Percentiles rank a stretch among this genome's conserved stretches.
Evolutionary conservation across 2,797 vertebrate species (phyloP).

Genomic region (Spheniscus humboldti): DNA sequence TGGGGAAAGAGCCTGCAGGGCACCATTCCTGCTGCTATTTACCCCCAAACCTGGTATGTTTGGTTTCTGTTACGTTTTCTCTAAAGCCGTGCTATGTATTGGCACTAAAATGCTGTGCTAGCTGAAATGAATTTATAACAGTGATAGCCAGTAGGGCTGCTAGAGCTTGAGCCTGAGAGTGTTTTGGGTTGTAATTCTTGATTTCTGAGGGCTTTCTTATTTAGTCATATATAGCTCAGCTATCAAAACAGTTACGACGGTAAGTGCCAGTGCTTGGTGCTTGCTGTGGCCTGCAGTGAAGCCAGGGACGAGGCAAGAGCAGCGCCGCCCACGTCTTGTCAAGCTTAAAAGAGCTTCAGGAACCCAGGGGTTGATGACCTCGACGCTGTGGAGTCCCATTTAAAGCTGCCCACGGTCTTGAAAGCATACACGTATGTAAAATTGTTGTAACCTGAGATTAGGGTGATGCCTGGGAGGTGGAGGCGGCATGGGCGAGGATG

Average conservation of each 20-base stretch:
- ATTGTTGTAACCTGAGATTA: not conserved
- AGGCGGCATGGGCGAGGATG: not conserved
- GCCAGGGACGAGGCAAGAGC: not conserved
- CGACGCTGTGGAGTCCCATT: not conserved
- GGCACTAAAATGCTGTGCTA: not conserved
- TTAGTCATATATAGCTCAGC: not conserved
- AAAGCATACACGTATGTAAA: accelerated
- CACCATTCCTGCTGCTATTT: not conserved
- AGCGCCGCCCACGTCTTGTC: not conserved
- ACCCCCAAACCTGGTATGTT: not conserved
- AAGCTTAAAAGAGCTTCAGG: not conserved
- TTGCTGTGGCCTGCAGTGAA: not conserved
- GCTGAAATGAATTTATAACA: not conserved
- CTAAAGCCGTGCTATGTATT: not conserved
- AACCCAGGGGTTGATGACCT: not conserved
- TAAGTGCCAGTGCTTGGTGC: not conserved
- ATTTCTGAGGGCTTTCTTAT: not conserved
- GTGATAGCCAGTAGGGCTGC: not conserved
- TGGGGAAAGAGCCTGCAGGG: not conserved
- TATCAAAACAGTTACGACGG: not conserved
- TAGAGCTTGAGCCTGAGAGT: accelerated
- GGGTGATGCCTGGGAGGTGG: not conserved
- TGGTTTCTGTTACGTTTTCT: not conserved
- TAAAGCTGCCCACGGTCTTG: not conserved
- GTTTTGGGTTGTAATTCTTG: not conserved